Conservation (phyloP, 2,888 invertebrate species). For the Cantharis flavilabris region DNA sequence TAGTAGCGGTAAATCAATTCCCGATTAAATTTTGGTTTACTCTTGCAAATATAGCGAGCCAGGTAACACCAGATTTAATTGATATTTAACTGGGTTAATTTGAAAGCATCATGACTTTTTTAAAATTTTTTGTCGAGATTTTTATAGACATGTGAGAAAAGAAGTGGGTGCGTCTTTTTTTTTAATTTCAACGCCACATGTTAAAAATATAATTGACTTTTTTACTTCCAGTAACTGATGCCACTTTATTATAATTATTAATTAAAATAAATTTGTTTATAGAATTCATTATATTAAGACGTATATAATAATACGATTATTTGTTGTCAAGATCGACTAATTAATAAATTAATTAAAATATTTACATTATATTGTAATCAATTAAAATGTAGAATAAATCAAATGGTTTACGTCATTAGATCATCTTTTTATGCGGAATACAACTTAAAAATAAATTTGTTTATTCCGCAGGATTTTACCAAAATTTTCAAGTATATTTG, state of each 20-base stretch:
- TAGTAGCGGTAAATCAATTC: constrained; percentile 14
- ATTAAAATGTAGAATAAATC: not conserved
- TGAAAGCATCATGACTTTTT: not conserved
- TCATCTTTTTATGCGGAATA: not conserved
- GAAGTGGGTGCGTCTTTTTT: not conserved
- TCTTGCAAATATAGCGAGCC: not conserved
- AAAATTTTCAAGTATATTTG: not conserved
- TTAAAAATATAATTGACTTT: not conserved
- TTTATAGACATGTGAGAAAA: not conserved
- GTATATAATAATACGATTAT: not conserved
- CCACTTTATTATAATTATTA: not conserved
- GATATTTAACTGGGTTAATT: constrained; percentile 11
- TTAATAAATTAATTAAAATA: not conserved
- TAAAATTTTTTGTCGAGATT: not conserved
- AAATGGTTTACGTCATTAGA: not conserved
- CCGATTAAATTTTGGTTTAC: constrained; percentile 19
- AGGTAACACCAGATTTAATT: constrained; percentile 9
- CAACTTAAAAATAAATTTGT: not conserved
- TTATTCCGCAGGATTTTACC: not conserved
- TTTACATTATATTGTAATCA: not conserved
- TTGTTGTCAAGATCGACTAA: not conserved
- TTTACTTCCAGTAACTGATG: not conserved
- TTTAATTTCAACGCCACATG: not conserved
- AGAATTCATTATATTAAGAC: not conserved
- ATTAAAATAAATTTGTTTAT: not conserved